Percentiles rank a stretch among this genome's conserved stretches.
These are phyloP conservation scores for Hoplodrina ambigua DNA, from an alignment of 2,888 invertebrate genomes.

Conservation along the genomic window DNA sequence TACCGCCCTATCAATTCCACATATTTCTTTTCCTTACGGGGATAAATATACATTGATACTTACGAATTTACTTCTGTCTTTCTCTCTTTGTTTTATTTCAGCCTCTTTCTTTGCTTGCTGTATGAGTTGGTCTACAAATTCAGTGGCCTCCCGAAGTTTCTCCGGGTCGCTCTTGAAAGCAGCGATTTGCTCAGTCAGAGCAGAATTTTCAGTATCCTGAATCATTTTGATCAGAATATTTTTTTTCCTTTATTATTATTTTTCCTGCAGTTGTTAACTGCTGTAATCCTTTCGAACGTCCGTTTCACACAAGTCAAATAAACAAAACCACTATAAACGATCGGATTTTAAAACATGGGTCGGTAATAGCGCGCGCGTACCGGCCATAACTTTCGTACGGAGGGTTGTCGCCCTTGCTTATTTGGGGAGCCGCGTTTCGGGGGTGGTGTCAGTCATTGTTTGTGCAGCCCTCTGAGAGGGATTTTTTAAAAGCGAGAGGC, in stretches of 20 bases:
- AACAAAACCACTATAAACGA: slow-evolving; percentile 64
- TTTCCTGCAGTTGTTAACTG: slow-evolving; percentile 55
- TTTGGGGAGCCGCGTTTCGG: slow-evolving; percentile 64
- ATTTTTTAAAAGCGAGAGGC: slow-evolving; percentile 57
- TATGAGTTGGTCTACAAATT: slow-evolving; percentile 91
- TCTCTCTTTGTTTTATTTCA: slow-evolving; percentile 89
- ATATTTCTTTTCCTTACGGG: slow-evolving; percentile 81
- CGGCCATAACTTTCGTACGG: slow-evolving; percentile 65
- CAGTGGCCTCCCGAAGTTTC: slow-evolving; percentile 90
- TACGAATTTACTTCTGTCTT: slow-evolving; percentile 90
- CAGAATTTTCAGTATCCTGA: slow-evolving; percentile 80
- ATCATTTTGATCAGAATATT: slow-evolving; percentile 76
- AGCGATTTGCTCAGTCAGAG: slow-evolving; percentile 87
- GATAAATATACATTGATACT: slow-evolving; percentile 89
- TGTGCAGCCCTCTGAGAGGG: slow-evolving; percentile 56
- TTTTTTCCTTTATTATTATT: slow-evolving; percentile 21
- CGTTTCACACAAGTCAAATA: slow-evolving; percentile 69
- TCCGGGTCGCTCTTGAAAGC: slow-evolving; percentile 91
- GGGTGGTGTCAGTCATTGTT: slow-evolving; percentile 77
- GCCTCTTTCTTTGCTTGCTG: slow-evolving; percentile 91
- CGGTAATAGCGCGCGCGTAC: slow-evolving; percentile 41
- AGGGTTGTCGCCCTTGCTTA: slow-evolving; percentile 68
- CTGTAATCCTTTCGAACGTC: slow-evolving; percentile 56
- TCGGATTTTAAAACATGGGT: slow-evolving; percentile 52
- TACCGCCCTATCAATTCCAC: slow-evolving; percentile 88